phyloP scores from a whole-genome alignment of 2,888 invertebrate species.

The Micropterix aruncella region DNA sequence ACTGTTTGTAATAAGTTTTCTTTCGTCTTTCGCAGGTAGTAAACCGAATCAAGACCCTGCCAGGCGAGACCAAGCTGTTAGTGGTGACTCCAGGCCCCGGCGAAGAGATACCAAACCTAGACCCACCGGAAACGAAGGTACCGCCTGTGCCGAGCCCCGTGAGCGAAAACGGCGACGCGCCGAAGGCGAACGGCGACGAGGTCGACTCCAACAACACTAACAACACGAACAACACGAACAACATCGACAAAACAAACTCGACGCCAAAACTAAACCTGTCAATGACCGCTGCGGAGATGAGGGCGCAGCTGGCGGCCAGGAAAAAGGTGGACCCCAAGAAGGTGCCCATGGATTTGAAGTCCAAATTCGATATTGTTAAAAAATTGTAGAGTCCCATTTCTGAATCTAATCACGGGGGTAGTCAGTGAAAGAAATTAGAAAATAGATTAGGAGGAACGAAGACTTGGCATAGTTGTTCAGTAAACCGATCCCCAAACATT shows the following conservation, averaged over 20 bases:
- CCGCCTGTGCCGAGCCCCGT: constrained; percentile 13
- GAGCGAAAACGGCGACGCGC: constrained; percentile 7
- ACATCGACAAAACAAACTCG: constrained; percentile 1
- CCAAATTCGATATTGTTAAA: constrained; percentile 89
- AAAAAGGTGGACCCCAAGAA: constrained; percentile 87
- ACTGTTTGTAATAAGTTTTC: too few relatives aligned
- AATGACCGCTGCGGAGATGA: constrained; percentile 87
- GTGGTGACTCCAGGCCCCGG: constrained; percentile 70
- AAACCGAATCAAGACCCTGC: constrained; percentile 76
- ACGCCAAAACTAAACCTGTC: constrained; percentile 54
- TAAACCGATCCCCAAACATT: too few relatives aligned
- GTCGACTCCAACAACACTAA: constrained; percentile 3
- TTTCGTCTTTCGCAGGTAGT: too few relatives aligned
- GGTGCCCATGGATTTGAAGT: constrained; percentile 78
- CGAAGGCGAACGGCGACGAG: constrained; percentile 3
- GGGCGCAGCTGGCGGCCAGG: constrained; percentile 70
- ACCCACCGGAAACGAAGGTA: constrained; percentile 16
- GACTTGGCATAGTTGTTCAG: too few relatives aligned
- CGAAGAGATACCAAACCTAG: constrained; percentile 44
- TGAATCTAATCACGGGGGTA: too few relatives aligned
- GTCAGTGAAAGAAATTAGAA: too few relatives aligned
- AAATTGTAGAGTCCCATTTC: constrained; percentile 72
- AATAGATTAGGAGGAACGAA: too few relatives aligned
- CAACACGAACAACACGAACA: constrained; percentile 2
- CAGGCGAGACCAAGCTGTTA: constrained; percentile 77